Evolutionary conservation across 2,888 invertebrate species (phyloP).

Genomic region (Drosophila engyochracea): DNA sequence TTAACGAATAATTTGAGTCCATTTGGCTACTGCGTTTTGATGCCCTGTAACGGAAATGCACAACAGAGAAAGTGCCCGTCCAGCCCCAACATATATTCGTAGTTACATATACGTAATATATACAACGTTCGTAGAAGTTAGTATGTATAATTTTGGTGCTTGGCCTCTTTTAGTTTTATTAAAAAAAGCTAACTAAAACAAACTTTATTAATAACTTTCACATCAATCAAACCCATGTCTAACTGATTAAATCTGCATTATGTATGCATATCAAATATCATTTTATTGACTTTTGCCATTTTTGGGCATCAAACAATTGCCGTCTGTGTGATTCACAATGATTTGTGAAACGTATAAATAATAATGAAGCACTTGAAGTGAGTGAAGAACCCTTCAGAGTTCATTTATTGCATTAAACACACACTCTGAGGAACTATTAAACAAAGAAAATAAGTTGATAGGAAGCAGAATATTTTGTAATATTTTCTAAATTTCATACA

Average conservation of each 20-base stretch:
- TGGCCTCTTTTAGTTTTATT: neutral
- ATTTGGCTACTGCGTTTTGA: conserved; percentile 36
- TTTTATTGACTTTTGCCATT: conserved; percentile 46
- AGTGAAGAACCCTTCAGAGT: neutral
- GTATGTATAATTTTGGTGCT: neutral
- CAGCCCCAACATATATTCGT: neutral
- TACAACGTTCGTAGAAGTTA: neutral
- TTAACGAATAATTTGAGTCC: conserved; percentile 54
- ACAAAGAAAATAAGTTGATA: fast-evolving
- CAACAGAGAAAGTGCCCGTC: neutral
- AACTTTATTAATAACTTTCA: neutral
- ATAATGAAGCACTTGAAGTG: conserved; percentile 12
- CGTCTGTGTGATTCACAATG: conserved; percentile 8
- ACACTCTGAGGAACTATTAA: neutral
- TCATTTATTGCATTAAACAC: neutral
- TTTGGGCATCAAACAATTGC: conserved; percentile 16
- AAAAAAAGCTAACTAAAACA: neutral
- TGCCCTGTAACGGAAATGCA: neutral
- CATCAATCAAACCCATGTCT: neutral
- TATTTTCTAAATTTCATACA: neutral
- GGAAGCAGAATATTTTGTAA: neutral
- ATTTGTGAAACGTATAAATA: conserved; percentile 21
- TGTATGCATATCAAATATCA: conserved; percentile 47
- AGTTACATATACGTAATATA: neutral
- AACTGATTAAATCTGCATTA: neutral